Base-by-base conservation (phyloP, 2,888 invertebrate species). In the Pecten maximus region DNA sequence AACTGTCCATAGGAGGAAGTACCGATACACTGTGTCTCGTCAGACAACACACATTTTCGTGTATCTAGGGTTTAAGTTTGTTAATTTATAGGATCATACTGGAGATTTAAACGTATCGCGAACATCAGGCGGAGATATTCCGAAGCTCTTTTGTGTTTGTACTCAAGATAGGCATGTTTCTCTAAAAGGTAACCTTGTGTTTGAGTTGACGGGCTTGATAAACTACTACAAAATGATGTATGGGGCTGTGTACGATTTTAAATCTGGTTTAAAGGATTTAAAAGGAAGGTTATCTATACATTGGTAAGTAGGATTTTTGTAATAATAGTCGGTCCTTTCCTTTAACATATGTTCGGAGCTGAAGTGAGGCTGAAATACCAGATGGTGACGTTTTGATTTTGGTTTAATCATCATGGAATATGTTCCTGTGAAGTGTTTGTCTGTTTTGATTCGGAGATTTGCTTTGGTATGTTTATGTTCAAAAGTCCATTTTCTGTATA, bases 81-180 rank as follows among this genome's bases (percentile, higher is more conserved):
- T 74, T 74, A 74, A 74, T 74, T 74, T 74, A 74, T 35, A 74
- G 74, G 74, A 74, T 74, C 74, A 74, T 74, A 74, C 74, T 3
- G 74, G 74, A 74, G 74, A 74, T 74, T 74, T 74, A 74, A 74
- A 74, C 35, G 74, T 74, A 74, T 74, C 74, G 74, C 0, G 74
- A 35, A 74, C 74, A 74, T 74, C 74, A 35, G 28, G 74, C 10
- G 35, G 35, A 28, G 74, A 74, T 74, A 28, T 35, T 74, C 74
- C 10, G 23, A 10, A 74, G 35, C 23, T 74, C 74, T 28, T 74
- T 74, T 74, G 74, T 74, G 74, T 74, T 35, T 35, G 35, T 10
- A 74, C 74, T 35, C 15, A 15, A 74, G 74, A 74, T 74, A 74
- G 74, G 74, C 74, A 28, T 74, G 74, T 74, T 74, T 35, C 35